Percentiles rank a stretch among this genome's conserved stretches.
phyloP scores from a whole-genome alignment of 2,113 vertebrate species.

The Tenrec ecaudatus region DNA sequence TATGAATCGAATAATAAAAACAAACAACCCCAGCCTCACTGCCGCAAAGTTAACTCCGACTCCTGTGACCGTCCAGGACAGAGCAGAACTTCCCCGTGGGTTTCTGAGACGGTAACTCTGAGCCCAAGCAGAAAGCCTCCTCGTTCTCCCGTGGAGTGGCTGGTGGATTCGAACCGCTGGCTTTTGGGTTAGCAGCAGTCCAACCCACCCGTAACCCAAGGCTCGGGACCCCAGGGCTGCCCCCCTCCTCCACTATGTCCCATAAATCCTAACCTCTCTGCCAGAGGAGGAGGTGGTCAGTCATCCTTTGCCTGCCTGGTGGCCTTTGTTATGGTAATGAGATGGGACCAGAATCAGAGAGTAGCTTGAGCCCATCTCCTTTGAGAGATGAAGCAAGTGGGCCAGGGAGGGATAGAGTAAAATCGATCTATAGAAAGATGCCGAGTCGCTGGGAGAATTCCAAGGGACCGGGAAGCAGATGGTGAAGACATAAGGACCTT shows the following conservation, averaged over 20 bases:
- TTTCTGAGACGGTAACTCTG: no score
- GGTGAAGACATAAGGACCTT: not conserved
- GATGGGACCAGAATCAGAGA: not conserved
- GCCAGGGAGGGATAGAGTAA: not conserved
- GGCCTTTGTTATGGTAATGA: not conserved
- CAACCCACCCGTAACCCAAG: no score
- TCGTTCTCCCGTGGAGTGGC: no score
- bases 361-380: not conserved
- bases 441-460: not conserved
- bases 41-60: no score
- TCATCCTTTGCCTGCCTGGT: not conserved
- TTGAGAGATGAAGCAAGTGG: not conserved
- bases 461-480: not conserved
- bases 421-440: not conserved
- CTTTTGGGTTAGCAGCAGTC: no score
- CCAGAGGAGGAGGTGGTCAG: not conserved
- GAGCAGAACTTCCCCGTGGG: no score
- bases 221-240: no score
- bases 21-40: no score
- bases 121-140: no score
- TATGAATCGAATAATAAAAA: no score
- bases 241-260: not conserved
- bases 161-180: no score
- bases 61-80: no score
- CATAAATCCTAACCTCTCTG: not conserved